Base-by-base conservation (phyloP, 2,113 vertebrate species). In the Glareola pratincola region DNA sequence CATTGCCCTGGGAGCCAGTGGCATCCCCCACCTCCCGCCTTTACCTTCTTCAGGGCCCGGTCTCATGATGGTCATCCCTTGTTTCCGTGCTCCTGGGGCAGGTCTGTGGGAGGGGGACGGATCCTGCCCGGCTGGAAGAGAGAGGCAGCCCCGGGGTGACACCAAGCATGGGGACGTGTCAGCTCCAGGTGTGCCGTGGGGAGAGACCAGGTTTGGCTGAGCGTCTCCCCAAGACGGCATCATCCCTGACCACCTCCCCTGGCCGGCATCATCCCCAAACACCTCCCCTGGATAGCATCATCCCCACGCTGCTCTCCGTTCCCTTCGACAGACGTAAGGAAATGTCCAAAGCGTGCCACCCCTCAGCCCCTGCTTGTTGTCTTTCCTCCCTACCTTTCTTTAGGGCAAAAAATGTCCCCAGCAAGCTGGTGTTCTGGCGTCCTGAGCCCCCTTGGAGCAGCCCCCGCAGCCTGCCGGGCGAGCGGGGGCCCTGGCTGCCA, bases 1-100 rank as follows among this genome's bases (percentile, higher is more conserved):
- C 21, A n/a, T 8, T 15, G 43, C 21, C 24, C 14, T 16, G 30
- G 30, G 43, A 20, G 66, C 14, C 14, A 2, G 47, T 0, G 2
- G 14, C 79, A 90, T 34, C 53, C 51, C 6, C 0, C 15, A n/a
- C 8, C 7, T 14, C 6, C 17, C 5, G 15, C 32, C 9, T 95
- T 95, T 96, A 92, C 93, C 93, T 0, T 92, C 77, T 85, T 53
- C 98, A 96, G 94, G 92, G 69, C 76, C 97, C 0, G 98, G 98
- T 69, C 43, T 97, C 75, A 98, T 97, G 92, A 99, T 96, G 94
- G 97, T 94, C 92, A 95, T 96, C 21, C 95, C 98, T 78, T 98
- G 98, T 87, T 97, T 85, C 92, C 57, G 3, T 12, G 1, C 85
- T 95, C 69, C 75, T 22, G 57, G 45, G 37, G 37, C 78, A 90